Evolutionary conservation across 2,888 invertebrate species (phyloP).

Genomic region (Zaprionus bogoriensis): DNA sequence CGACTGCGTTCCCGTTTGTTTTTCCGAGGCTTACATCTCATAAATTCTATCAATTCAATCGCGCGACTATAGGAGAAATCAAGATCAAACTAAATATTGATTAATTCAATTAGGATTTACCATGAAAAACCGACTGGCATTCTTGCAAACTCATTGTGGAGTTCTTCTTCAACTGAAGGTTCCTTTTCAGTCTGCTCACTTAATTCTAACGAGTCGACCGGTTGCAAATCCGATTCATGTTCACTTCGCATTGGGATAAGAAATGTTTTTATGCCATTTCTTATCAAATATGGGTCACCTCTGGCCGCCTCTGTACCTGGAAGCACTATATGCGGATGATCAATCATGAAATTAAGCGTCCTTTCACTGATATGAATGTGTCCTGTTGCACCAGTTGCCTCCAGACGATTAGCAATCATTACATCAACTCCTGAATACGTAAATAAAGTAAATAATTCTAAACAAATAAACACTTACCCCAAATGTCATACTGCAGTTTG

Average conservation of each 20-base stretch:
- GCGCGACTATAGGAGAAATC: background rate
- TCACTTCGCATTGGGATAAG: conserved; percentile 84
- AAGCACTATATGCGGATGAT: conserved; percentile 86
- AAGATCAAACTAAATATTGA: background rate
- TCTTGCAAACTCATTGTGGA: conserved; percentile 90
- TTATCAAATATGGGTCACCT: conserved; percentile 87
- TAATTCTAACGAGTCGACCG: background rate
- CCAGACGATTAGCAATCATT: conserved; percentile 96
- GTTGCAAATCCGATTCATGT: background rate
- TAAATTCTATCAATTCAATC: no score
- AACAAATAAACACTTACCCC: conserved; percentile 79
- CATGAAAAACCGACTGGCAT: conserved; percentile 91
- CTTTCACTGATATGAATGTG: conserved; percentile 93
- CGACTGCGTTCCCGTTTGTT: background rate
- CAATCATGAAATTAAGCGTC: conserved; percentile 88
- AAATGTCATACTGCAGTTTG: conserved; percentile 98
- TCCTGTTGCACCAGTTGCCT: conserved; percentile 94
- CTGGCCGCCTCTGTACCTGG: conserved; percentile 80
- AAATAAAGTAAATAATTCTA: no score
- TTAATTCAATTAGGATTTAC: conserved; percentile 82
- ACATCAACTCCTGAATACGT: conserved; percentile 90
- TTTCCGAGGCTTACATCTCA: no score
- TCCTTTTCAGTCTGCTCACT: background rate
- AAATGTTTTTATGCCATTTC: conserved; percentile 90
- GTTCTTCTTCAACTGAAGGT: conserved; percentile 84